Evolutionary conservation across 2,797 vertebrate species (phyloP).

Genomic region (Crossoptilon crossoptilon): DNA sequence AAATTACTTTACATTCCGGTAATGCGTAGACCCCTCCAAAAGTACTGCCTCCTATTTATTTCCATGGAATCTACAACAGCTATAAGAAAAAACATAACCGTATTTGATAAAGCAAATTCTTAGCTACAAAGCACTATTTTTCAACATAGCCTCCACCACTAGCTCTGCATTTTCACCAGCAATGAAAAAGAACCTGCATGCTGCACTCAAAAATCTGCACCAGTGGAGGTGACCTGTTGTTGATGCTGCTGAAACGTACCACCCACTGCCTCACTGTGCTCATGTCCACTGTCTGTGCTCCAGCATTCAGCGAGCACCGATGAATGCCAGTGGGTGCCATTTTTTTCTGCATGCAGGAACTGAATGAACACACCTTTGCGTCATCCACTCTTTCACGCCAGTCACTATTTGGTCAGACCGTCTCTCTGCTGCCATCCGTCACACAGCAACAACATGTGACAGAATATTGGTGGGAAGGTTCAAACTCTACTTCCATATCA

Average conservation of each 20-base stretch:
- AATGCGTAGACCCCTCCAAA: not conserved
- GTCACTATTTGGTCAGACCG: too few relatives aligned
- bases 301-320: too few relatives aligned
- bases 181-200: not conserved
- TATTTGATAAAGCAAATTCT: not conserved
- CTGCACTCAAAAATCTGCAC: not conserved
- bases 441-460: not conserved
- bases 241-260: not conserved
- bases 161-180: not conserved
- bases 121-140: not conserved
- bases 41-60: not conserved
- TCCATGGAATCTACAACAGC: not conserved
- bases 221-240: not conserved
- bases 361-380: too few relatives aligned
- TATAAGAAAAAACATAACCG: not conserved
- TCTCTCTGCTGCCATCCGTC: too few relatives aligned
- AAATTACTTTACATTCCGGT: not conserved
- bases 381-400: too few relatives aligned
- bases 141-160: not conserved
- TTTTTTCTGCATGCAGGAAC: too few relatives aligned
- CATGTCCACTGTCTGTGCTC: not conserved
- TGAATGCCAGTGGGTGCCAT: too few relatives aligned
- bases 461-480: not conserved
- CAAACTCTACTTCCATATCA: not conserved
- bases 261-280: not conserved